Conservation (phyloP, 2,113 vertebrate species). For the human (Homo sapiens) region DNA sequence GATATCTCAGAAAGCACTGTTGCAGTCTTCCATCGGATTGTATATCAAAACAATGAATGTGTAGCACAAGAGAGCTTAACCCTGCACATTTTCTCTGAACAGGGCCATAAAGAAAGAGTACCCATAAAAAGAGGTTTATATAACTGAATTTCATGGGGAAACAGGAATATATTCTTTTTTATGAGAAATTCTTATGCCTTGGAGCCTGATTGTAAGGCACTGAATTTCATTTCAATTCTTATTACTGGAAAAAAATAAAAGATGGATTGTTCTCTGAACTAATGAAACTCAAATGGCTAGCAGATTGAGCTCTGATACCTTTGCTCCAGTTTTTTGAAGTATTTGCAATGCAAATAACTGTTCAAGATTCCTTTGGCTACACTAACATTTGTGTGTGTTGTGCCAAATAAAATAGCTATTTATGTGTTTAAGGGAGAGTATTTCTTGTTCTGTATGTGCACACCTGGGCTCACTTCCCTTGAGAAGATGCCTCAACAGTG, state of each 20-base stretch:
- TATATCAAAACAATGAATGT: neutral
- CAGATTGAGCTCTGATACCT: slow-evolving; percentile 47
- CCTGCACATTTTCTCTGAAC: slow-evolving; percentile 12
- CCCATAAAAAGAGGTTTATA: slow-evolving; percentile 57
- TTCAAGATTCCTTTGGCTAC: slow-evolving; percentile 69
- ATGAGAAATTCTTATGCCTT: slow-evolving; percentile 64
- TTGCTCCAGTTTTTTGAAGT: slow-evolving; percentile 34
- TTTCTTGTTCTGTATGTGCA: slow-evolving; percentile 54
- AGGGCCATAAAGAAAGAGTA: slow-evolving; percentile 51
- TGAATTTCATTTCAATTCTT: slow-evolving; percentile 60
- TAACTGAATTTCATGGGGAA: slow-evolving; percentile 60
- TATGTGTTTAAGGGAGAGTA: slow-evolving; percentile 68
- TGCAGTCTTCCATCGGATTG: neutral
- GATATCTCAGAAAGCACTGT: neutral
- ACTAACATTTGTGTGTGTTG: slow-evolving; percentile 64
- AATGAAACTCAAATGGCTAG: slow-evolving; percentile 61
- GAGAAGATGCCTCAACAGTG: slow-evolving; percentile 64
- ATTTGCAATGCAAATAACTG: slow-evolving; percentile 73
- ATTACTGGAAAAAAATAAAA: slow-evolving; percentile 49
- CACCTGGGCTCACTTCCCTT: slow-evolving; percentile 72
- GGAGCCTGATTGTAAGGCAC: slow-evolving; percentile 16
- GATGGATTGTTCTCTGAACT: slow-evolving; percentile 48
- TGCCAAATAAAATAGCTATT: slow-evolving; percentile 76
- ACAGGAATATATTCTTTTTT: slow-evolving; percentile 63
- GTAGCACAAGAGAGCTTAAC: slow-evolving; percentile 5